Conservation (phyloP, 2,888 invertebrate genomes). For the Hypolimnas misippus region DNA sequence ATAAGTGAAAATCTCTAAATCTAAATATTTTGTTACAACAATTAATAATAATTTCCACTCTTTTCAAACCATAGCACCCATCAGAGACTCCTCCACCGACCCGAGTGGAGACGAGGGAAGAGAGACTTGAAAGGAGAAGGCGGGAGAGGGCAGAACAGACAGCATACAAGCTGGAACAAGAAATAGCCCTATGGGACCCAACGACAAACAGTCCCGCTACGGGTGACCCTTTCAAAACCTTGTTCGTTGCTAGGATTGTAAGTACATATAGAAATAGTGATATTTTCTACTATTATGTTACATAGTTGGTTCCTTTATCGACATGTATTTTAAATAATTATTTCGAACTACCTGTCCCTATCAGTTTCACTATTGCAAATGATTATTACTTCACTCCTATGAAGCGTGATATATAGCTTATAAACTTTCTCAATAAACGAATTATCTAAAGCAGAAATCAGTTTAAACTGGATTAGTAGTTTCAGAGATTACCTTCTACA, state of each 20-base stretch:
- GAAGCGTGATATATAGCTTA: too few species aligned
- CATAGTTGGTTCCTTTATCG: too few species aligned
- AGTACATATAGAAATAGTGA: constrained; percentile 82
- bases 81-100: constrained; percentile 98
- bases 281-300: too few species aligned
- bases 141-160: constrained; percentile 98
- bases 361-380: too few species aligned
- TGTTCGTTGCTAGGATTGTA: constrained; percentile 98
- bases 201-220: constrained; percentile 89
- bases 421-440: too few species aligned
- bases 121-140: constrained; percentile 93
- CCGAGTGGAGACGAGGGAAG: constrained; percentile 97
- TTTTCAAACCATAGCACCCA: constrained; percentile 88
- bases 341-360: too few species aligned
- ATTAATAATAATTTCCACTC: background rate
- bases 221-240: constrained; percentile 97
- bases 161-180: constrained; percentile 98
- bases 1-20: too few species aligned
- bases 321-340: too few species aligned
- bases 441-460: too few species aligned
- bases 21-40: background rate
- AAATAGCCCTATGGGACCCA: constrained; percentile 98
- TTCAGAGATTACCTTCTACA: too few species aligned
- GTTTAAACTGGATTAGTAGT: too few species aligned
- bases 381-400: too few species aligned